Conservation (phyloP, 37 sponge, comb jelly and placozoan genomes). For the Tethya wilhelma region DNA sequence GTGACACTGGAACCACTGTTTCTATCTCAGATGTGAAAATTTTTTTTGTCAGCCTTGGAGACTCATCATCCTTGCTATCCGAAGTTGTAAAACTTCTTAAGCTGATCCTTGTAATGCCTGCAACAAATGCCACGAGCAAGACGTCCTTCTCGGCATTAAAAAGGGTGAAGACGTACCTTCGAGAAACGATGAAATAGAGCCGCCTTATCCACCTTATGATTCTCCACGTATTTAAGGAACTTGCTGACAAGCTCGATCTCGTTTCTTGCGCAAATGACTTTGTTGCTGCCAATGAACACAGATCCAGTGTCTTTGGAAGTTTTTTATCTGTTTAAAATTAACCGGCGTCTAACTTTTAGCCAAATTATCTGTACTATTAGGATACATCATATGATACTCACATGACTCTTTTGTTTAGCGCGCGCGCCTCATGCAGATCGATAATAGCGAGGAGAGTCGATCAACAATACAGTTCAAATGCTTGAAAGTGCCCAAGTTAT, state of each 20-base stretch:
- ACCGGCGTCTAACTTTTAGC: too few species aligned
- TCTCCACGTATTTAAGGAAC: conserved; percentile 46
- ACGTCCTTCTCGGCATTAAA: conserved; percentile 50
- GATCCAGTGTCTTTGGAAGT: conserved; percentile 38
- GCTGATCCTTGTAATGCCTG: conserved; percentile 64
- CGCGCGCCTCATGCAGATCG: too few species aligned
- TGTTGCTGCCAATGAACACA: conserved; percentile 23
- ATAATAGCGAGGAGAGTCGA: too few species aligned
- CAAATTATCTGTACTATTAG: too few species aligned
- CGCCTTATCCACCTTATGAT: conserved; percentile 57
- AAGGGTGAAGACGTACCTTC: conserved; percentile 61
- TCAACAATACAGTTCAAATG: too few species aligned
- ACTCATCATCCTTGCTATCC: conserved; percentile 1
- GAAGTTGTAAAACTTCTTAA: conserved; percentile 15
- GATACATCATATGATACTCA: too few species aligned
- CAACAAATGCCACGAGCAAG: conserved; percentile 67
- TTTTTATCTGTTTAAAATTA: too few species aligned
- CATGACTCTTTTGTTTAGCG: too few species aligned
- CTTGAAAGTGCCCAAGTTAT: too few species aligned
- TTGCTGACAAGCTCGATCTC: conserved; percentile 20
- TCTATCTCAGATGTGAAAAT: background rate
- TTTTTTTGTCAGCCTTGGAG: background rate
- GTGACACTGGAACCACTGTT: background rate
- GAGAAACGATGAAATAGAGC: conserved; percentile 50
- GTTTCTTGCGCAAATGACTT: conserved; percentile 32